Conservation (phyloP, 2,888 invertebrate genomes). For the Oligia strigilis region DNA sequence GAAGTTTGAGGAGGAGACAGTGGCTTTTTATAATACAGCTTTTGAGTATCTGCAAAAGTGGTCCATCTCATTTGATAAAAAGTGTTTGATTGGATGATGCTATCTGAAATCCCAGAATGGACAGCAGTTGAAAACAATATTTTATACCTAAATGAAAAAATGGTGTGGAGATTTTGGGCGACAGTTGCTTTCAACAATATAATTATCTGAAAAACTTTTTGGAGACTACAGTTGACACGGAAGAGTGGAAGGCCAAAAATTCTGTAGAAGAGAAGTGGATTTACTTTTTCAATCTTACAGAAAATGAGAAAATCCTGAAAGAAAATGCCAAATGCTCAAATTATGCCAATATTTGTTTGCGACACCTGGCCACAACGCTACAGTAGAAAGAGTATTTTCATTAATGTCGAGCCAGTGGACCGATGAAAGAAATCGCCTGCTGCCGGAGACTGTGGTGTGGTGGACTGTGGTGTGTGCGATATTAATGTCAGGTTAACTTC, state of each 20-base stretch:
- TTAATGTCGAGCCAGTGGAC: slow-evolving; percentile 53
- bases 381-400: slow-evolving; percentile 49
- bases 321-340: slow-evolving; percentile 38
- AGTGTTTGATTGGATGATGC: slow-evolving; percentile 41
- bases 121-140: slow-evolving; percentile 32
- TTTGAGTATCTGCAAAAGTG: slow-evolving; percentile 40
- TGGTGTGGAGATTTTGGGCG: slow-evolving; percentile 31
- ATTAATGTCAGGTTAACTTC: slow-evolving; percentile 46
- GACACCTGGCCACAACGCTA: slow-evolving; percentile 44
- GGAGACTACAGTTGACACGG: slow-evolving; percentile 2
- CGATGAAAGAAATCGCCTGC: slow-evolving; percentile 44
- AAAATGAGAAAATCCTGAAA: slow-evolving; percentile 41
- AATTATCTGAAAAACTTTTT: slow-evolving; percentile 5
- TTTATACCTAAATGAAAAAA: slow-evolving; percentile 26
- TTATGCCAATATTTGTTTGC: slow-evolving; percentile 47
- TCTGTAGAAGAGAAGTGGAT: slow-evolving; percentile 35
- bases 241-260: slow-evolving; percentile 20
- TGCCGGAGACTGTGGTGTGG: slow-evolving; percentile 38
- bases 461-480: neutral
- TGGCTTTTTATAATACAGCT: slow-evolving; percentile 41
- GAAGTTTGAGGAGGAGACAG: slow-evolving; percentile 47
- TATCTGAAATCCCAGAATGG: slow-evolving; percentile 37
- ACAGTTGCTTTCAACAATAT: slow-evolving; percentile 34
- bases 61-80: slow-evolving; percentile 22
- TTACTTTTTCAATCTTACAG: slow-evolving; percentile 34